These are phyloP conservation scores for Zaprionus ornatus DNA, from an alignment of 1,140 invertebrate species.

Conservation along the genomic window DNA sequence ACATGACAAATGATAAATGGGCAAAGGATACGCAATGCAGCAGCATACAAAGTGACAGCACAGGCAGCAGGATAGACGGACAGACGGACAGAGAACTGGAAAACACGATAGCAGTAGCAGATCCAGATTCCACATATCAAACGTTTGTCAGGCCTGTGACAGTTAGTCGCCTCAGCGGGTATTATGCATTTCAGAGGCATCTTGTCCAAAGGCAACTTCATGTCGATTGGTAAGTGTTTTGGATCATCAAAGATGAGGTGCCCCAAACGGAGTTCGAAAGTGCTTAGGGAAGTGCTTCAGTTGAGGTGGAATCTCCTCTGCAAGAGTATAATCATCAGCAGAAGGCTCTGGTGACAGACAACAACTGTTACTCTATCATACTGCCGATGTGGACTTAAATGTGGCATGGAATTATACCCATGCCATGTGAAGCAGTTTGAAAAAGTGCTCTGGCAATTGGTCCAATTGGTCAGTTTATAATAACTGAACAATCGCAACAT, in stretches of 20 bases:
- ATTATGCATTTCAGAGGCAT: constrained; percentile 7
- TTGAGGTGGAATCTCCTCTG: too few species aligned
- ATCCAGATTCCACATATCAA: constrained; percentile 40
- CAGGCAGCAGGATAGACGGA: background rate
- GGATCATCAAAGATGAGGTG: background rate
- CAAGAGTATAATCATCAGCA: too few species aligned
- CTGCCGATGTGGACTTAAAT: background rate
- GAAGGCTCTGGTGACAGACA: too few species aligned
- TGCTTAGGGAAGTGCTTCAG: background rate
- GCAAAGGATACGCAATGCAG: constrained; percentile 47
- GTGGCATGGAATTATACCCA: background rate
- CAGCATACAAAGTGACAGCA: constrained; percentile 22
- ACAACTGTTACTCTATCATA: too few species aligned
- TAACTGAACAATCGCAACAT: background rate
- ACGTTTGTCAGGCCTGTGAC: constrained; percentile 25
- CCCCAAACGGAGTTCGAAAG: too few species aligned
- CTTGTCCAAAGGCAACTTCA: background rate
- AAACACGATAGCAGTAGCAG: constrained; percentile 2
- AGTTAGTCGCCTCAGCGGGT: constrained; percentile 7
- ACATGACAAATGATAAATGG: constrained; percentile 57
- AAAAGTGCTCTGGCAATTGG: background rate
- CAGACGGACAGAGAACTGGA: background rate
- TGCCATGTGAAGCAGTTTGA: background rate
- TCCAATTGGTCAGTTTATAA: background rate
- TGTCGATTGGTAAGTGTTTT: background rate